phyloP scores from a whole-genome alignment of 2,888 invertebrate genomes.

The Cataglyphis livida region DNA sequence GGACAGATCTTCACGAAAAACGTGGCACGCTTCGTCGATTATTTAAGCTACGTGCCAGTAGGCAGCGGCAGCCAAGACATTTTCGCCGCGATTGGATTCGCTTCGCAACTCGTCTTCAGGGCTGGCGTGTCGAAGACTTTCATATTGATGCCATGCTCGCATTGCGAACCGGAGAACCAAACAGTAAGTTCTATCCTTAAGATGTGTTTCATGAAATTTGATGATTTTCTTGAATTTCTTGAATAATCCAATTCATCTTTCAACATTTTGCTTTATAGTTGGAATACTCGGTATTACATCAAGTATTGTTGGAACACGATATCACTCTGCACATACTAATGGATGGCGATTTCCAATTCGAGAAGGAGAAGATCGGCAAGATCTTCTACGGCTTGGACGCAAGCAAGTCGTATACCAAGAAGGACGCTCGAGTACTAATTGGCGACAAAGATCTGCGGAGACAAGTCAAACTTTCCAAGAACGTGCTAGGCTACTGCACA shows the following conservation, averaged over 20 bases:
- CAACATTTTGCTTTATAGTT: conserved; percentile 87
- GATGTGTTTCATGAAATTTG: neutral
- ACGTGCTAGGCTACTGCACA: conserved; percentile 91
- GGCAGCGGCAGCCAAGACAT: conserved; percentile 90
- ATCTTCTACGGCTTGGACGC: conserved; percentile 93
- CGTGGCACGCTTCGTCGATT: conserved; percentile 86
- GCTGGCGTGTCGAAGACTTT: conserved; percentile 94
- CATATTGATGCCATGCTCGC: conserved; percentile 92
- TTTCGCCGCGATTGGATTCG: conserved; percentile 91
- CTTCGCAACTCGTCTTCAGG: conserved; percentile 91
- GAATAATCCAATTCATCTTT: conserved; percentile 5
- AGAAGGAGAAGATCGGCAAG: conserved; percentile 90
- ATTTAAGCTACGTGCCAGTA: conserved; percentile 90
- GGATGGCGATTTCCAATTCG: conserved; percentile 92
- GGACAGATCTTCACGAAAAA: conserved; percentile 90
- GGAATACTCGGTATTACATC: conserved; percentile 93
- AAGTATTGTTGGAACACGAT: conserved; percentile 93
- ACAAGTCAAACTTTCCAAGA: conserved; percentile 92
- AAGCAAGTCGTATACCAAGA: conserved; percentile 92
- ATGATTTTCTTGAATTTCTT: neutral
- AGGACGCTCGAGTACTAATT: conserved; percentile 89
- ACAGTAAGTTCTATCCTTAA: conserved; percentile 86
- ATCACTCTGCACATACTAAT: conserved; percentile 94
- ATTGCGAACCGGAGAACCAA: conserved; percentile 90
- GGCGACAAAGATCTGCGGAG: conserved; percentile 91